These are phyloP conservation scores for Mizuhopecten yessoensis DNA, from an alignment of 1,140 invertebrate species.

Conservation along the genomic window DNA sequence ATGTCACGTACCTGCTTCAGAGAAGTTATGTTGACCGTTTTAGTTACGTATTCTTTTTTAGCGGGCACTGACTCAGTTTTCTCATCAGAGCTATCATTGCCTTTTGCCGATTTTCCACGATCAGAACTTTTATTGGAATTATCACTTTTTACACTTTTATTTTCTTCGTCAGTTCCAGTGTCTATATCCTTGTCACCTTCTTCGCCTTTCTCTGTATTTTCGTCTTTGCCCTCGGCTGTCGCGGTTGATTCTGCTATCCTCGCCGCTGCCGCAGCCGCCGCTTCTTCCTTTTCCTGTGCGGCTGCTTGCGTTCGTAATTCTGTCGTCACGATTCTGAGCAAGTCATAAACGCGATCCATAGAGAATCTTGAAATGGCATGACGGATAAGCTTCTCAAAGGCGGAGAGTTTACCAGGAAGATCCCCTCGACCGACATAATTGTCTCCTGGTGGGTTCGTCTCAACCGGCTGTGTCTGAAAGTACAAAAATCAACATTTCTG, in stretches of 20 bases:
- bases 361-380: conserved; percentile 63
- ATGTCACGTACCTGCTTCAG: conserved; percentile 53
- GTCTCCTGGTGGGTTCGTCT: not conserved
- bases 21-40: conserved; percentile 56
- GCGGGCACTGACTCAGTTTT: not conserved
- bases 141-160: not conserved
- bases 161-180: not conserved
- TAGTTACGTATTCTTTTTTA: not conserved
- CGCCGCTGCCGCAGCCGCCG: not conserved
- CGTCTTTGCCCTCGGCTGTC: not conserved
- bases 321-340: conserved; percentile 48
- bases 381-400: conserved; percentile 60
- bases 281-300: not conserved
- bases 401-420: conserved; percentile 55
- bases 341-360: conserved; percentile 57
- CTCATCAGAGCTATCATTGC: not conserved
- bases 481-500: not conserved
- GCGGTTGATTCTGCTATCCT: not conserved
- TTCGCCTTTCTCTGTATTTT: conserved; percentile 4
- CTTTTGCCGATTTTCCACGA: conserved; percentile 30
- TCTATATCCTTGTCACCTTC: not conserved
- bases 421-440: not conserved
- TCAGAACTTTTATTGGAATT: not conserved
- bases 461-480: conserved; percentile 7
- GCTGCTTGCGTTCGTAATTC: conserved; percentile 43